Percentiles rank a stretch among this genome's conserved stretches.
phyloP scores from a whole-genome alignment of 2,113 vertebrate species.

The Bufo gargarizans region DNA sequence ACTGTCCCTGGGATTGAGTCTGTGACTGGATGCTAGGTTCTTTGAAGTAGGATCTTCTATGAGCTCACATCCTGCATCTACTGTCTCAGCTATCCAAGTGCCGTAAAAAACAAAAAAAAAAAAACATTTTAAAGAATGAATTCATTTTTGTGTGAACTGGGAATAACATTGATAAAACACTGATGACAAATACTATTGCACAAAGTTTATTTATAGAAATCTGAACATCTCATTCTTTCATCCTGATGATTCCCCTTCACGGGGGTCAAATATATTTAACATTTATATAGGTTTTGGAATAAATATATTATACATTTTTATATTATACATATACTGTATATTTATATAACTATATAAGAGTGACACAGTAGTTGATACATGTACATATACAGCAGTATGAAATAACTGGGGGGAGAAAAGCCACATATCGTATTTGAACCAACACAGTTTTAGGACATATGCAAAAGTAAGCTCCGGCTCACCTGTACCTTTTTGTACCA shows the following conservation, averaged over 20 bases:
- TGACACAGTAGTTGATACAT: slow-evolving; percentile 1
- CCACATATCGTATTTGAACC: not conserved
- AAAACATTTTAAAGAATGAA: not conserved
- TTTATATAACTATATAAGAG: not conserved
- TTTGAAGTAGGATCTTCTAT: not conserved
- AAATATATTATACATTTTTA: slow-evolving; percentile 53
- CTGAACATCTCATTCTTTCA: slow-evolving; percentile 11
- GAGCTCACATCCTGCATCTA: not conserved
- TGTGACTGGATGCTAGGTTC: not conserved
- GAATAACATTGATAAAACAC: not conserved
- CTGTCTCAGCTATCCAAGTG: not conserved
- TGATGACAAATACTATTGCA: slow-evolving; percentile 13
- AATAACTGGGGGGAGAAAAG: not conserved
- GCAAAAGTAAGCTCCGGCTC: too few species aligned
- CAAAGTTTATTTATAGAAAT: slow-evolving; percentile 51
- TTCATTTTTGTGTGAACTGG: not conserved
- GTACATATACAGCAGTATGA: not conserved
- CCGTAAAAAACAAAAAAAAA: not conserved
- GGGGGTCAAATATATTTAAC: slow-evolving; percentile 26
- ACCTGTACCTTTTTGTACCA: too few species aligned
- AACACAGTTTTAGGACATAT: not conserved
- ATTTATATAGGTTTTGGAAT: slow-evolving; percentile 37
- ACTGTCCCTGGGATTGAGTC: not conserved
- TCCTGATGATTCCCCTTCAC: not conserved
- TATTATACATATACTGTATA: slow-evolving; percentile 24